These are phyloP conservation scores for Hesperophylax magnus DNA, from an alignment of 1,140 invertebrate genomes.

Conservation along the genomic window DNA sequence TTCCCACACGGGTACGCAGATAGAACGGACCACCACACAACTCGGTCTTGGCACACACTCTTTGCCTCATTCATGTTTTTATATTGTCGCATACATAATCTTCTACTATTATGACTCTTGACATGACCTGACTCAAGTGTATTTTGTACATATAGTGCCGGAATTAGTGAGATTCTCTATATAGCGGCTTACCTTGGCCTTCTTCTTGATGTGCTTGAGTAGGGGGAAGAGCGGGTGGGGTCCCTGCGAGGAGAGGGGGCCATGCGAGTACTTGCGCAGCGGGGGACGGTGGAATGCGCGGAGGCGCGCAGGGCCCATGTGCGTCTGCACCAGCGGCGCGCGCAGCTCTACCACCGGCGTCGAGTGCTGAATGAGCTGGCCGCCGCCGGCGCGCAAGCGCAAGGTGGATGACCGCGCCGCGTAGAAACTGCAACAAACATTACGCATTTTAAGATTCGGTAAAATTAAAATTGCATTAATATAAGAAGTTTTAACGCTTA, in stretches of 20 bases:
- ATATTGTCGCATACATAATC: too few relatives aligned
- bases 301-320: constrained; percentile 84
- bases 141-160: too few relatives aligned
- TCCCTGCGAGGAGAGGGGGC: constrained; percentile 78
- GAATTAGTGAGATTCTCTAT: too few relatives aligned
- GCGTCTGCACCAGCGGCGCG: constrained; percentile 95
- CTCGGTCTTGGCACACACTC: too few relatives aligned
- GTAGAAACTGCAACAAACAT: constrained; percentile 81
- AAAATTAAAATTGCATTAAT: too few relatives aligned
- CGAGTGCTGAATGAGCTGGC: constrained; percentile 95
- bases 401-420: constrained; percentile 88
- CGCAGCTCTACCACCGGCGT: constrained; percentile 96
- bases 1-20: too few relatives aligned
- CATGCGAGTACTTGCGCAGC: constrained; percentile 90
- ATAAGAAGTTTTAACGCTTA: too few relatives aligned
- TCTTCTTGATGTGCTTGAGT: constrained; percentile 93
- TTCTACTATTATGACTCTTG: too few relatives aligned
- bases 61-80: too few relatives aligned
- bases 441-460: too few relatives aligned
- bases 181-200: constrained; percentile 78
- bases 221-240: constrained; percentile 86
- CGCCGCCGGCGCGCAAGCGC: constrained; percentile 84
- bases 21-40: too few relatives aligned
- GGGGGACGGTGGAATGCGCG: constrained; percentile 95
- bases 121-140: too few relatives aligned